Evolutionary conservation across 2,888 invertebrate species (phyloP).

Genomic region (Tiliacea aurago): DNA sequence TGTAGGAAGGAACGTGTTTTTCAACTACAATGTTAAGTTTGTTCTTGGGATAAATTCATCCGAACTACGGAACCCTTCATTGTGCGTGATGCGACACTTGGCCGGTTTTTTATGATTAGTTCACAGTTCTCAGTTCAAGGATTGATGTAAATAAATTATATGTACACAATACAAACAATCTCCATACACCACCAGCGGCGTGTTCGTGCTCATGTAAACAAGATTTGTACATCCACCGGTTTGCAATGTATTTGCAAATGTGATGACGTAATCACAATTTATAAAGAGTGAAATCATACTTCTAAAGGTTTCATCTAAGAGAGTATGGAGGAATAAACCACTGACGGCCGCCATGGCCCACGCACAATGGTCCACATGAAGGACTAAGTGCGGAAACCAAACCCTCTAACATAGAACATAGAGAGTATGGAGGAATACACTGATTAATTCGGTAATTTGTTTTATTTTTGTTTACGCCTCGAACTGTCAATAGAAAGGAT

Average conservation of each 20-base stretch:
- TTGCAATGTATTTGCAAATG: constrained; percentile 48
- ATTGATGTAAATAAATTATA: constrained; percentile 18
- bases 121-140: not conserved
- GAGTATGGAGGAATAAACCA: no score
- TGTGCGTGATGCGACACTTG: no score
- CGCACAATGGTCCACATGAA: no score
- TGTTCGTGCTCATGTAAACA: constrained; percentile 23
- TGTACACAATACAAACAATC: constrained; percentile 25
- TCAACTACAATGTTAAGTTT: no score
- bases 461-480: constrained; percentile 2
- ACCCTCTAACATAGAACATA: no score
- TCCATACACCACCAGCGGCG: constrained; percentile 7
- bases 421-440: constrained; percentile 10
- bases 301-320: constrained; percentile 9
- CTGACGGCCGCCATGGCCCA: no score
- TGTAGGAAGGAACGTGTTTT: no score
- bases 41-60: no score
- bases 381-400: no score
- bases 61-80: no score
- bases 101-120: no score
- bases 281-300: constrained; percentile 49
- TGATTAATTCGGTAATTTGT: constrained; percentile 12
- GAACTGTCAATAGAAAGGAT: constrained; percentile 12
- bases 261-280: constrained; percentile 45
- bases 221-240: constrained; percentile 31